Evolutionary conservation across 2,113 vertebrate species (phyloP).

Genomic region (Gopherus evgoodei): DNA sequence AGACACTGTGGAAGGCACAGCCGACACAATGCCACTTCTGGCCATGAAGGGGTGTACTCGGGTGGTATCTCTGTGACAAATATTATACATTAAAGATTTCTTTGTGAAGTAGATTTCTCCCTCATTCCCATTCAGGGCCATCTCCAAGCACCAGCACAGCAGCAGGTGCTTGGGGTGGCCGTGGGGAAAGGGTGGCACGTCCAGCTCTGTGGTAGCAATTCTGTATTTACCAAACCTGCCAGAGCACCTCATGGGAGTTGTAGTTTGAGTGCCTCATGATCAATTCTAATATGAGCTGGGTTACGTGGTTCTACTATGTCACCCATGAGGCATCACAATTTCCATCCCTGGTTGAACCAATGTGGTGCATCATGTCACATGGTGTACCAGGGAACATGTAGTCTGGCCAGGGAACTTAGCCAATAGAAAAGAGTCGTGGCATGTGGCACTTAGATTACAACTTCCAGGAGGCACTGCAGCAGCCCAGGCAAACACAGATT

Average conservation of each 20-base stretch:
- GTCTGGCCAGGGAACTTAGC: background rate
- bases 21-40: background rate
- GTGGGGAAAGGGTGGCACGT: too few relatives aligned
- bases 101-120: background rate
- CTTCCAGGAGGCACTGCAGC: background rate
- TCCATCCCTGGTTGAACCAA: background rate
- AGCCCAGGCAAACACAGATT: background rate
- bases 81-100: background rate
- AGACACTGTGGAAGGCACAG: background rate
- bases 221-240: background rate
- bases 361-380: background rate
- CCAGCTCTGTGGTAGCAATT: too few relatives aligned
- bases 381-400: background rate
- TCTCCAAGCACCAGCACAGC: too few relatives aligned
- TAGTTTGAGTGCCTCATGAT: background rate
- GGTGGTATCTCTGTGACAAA: background rate
- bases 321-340: background rate
- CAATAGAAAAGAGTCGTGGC: background rate
- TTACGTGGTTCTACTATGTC: background rate
- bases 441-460: background rate
- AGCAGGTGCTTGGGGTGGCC: too few relatives aligned
- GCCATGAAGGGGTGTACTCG: background rate
- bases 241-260: background rate
- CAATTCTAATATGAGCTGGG: background rate
- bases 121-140: background rate